Evolutionary conservation across 2,797 vertebrate species (phyloP).

Genomic region (Tapirus indicus): DNA sequence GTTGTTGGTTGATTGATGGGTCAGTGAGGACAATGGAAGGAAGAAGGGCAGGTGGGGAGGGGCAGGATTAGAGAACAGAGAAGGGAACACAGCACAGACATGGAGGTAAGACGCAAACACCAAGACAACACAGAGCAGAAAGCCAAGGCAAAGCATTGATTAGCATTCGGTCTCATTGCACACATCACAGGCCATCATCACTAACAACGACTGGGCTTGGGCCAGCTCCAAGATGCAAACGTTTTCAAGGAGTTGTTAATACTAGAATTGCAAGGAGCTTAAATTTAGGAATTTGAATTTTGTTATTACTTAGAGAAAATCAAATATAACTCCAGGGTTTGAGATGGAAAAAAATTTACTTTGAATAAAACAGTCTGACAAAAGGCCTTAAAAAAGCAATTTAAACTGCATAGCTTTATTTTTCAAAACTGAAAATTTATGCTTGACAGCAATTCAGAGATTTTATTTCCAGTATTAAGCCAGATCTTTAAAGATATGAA

Average conservation of each 20-base stretch:
- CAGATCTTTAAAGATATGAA: slow-evolving; percentile 77
- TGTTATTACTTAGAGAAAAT: slow-evolving; percentile 78
- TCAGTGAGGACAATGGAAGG: slow-evolving; percentile 91
- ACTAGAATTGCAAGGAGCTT: slow-evolving; percentile 73
- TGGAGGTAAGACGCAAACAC: slow-evolving; percentile 90
- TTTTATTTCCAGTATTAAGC: slow-evolving; percentile 78
- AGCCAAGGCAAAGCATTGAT: slow-evolving; percentile 92
- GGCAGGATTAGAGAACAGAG: slow-evolving; percentile 93
- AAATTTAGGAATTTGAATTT: slow-evolving; percentile 86
- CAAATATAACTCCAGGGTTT: slow-evolving; percentile 80
- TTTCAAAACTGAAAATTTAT: slow-evolving; percentile 76
- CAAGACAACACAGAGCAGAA: slow-evolving; percentile 92
- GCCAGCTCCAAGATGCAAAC: slow-evolving; percentile 78
- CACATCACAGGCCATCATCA: slow-evolving; percentile 82
- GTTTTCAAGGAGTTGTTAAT: slow-evolving; percentile 76
- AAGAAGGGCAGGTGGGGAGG: slow-evolving; percentile 88
- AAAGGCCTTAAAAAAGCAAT: slow-evolving; percentile 74
- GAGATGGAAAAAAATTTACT: neutral
- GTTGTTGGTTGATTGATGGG: slow-evolving; percentile 92
- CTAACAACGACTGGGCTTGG: slow-evolving; percentile 75
- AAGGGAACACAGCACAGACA: slow-evolving; percentile 91
- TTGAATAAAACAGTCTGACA: slow-evolving; percentile 70
- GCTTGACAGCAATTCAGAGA: slow-evolving; percentile 80
- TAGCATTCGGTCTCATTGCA: slow-evolving; percentile 90
- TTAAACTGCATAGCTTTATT: slow-evolving; percentile 75